A percentile compares a stretch with the other conserved stretches of the same genome.
These are phyloP conservation scores for Tigriopus japonicus DNA, from an alignment of 1,140 invertebrate species.

Conservation along the genomic window DNA sequence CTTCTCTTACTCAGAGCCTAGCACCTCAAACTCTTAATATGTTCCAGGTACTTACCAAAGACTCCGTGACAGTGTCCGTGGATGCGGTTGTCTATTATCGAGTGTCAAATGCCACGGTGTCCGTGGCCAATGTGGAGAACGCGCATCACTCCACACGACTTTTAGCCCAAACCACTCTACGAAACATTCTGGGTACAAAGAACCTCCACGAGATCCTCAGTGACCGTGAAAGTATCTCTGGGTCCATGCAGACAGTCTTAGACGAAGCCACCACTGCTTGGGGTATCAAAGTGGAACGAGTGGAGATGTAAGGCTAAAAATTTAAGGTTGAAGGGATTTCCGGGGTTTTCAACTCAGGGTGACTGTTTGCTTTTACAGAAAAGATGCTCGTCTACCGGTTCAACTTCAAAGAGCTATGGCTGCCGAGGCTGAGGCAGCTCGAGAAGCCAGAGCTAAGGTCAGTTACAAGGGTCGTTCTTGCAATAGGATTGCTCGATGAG, in stretches of 20 bases:
- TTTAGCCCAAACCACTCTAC: conserved; percentile 25
- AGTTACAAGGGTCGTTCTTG: background rate
- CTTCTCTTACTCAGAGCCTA: background rate
- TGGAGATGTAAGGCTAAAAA: conserved; percentile 24
- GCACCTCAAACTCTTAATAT: background rate
- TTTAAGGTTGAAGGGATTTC: background rate
- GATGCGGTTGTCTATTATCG: conserved; percentile 37
- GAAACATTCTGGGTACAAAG: conserved; percentile 30
- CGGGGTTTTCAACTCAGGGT: background rate
- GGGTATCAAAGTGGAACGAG: conserved; percentile 33
- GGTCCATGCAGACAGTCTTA: conserved; percentile 18
- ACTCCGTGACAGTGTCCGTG: conserved; percentile 29
- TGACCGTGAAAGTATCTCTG: conserved; percentile 22
- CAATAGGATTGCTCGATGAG: no score
- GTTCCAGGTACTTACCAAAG: conserved; percentile 9
- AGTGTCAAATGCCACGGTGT: conserved; percentile 78
- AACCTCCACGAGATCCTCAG: conserved; percentile 28
- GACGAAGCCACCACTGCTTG: conserved; percentile 30
- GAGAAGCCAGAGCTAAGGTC: conserved; percentile 31
- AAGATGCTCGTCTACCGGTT: conserved; percentile 32
- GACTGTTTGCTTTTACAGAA: conserved; percentile 25
- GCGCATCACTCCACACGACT: conserved; percentile 47
- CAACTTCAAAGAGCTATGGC: conserved; percentile 33
- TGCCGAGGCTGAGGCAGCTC: conserved; percentile 31
- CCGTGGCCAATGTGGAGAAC: conserved; percentile 91